phyloP scores from a whole-genome alignment of 1,140 invertebrate species.

The Bilobella aurantiaca region DNA sequence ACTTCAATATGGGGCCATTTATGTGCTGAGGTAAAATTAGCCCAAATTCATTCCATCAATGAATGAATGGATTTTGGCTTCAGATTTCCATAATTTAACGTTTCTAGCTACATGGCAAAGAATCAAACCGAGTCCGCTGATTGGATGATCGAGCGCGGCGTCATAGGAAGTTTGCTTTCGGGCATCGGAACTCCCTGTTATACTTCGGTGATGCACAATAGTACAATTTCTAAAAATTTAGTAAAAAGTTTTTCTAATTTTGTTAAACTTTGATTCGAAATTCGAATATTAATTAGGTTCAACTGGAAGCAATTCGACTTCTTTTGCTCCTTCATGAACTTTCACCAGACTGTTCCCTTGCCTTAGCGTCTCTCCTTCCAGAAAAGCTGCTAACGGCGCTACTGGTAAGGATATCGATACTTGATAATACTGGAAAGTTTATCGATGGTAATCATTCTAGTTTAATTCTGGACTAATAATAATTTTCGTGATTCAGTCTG shows the following conservation, averaged over 20 bases:
- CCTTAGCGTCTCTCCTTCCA: not conserved
- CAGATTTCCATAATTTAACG: too few relatives aligned
- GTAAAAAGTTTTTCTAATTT: too few relatives aligned
- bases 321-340: slow-evolving; percentile 17
- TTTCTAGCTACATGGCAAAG: slow-evolving; percentile 14
- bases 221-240: too few relatives aligned
- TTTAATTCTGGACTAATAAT: not conserved
- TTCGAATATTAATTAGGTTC: not conserved
- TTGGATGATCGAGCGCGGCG: slow-evolving; percentile 13
- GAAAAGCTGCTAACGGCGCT: slow-evolving; percentile 1
- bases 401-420: not conserved
- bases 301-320: slow-evolving; percentile 9
- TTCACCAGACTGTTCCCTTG: slow-evolving; percentile 9
- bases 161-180: slow-evolving; percentile 12
- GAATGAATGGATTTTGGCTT: too few relatives aligned
- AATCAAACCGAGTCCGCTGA: slow-evolving; percentile 15
- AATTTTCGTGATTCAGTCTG: slow-evolving; percentile 1
- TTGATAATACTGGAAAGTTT: not conserved
- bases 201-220: not conserved
- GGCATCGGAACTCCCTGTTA: slow-evolving; percentile 7
- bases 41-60: too few relatives aligned
- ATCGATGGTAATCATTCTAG: not conserved
- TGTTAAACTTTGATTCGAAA: too few relatives aligned
- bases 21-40: slow-evolving; percentile 2
- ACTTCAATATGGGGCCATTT: not conserved